Evolutionary conservation across 2,797 vertebrate genomes (phyloP), one percentile per base, ranked within the genome.

Genomic region (Salarias fasciatus): DNA sequence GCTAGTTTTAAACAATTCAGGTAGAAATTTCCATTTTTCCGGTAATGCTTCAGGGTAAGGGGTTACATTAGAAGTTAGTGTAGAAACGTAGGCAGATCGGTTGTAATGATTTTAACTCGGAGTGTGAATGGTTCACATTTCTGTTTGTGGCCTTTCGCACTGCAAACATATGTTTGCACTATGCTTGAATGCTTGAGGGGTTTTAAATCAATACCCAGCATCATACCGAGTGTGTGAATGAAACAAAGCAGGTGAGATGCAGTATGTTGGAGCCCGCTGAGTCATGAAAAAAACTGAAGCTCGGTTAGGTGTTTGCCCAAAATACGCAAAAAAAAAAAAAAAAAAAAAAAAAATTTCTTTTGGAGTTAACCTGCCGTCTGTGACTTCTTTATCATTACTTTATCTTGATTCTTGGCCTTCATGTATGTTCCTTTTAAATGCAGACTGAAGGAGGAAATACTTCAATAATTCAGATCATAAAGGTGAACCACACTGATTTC

Each of bases 131-230:
- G 72, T 72, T 77, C 63, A 51, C 37, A 31, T 56, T n/a, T 64
- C 37, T 63, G n/a, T 29, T 50, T 53, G 49, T 69, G 48, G 67
- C 63, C 48, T 80, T 83, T 77, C 79, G 31, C 69, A 62, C 82
- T 69, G 54, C 50, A 79, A 58, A 67, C 18, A 18, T 24, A 18
- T 24, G 18, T 44, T 43, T 73, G 66, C 46, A 43, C 72, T 40
- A 41, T 64, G 71, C 37, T 47, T 65, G 55, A 72, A 63, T 13
- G 45, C 55, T n/a, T 57, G 50, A 64, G 57, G 67, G 74, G 47
- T 66, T 50, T n/a, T 55, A 46, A 24, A 62, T 54, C 12, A 51
- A 56, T 71, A 48, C 46, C 56, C 15, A 55, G 53, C 41, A 38
- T 71, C 37, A 53, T 60, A 54, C 30, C 38, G n/a, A n/a, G 47